These are phyloP conservation scores for Cottus gobio DNA, from an alignment of 2,113 vertebrate genomes.

Conservation along the genomic window DNA sequence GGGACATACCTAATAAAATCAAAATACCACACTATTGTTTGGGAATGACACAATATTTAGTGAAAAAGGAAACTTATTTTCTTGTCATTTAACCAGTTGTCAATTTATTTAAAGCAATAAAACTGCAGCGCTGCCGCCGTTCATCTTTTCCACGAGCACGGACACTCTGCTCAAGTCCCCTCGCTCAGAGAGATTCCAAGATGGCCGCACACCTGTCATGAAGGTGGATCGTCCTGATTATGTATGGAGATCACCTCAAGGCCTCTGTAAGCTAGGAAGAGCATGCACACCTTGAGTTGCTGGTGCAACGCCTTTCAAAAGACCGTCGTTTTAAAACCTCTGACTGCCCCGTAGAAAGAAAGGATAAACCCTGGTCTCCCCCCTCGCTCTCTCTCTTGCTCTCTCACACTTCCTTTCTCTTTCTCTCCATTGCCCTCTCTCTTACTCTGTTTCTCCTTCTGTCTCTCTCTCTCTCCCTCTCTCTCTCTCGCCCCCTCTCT, in stretches of 20 bases:
- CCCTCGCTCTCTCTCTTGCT: conserved; percentile 41
- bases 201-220: conserved; percentile 78
- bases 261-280: conserved; percentile 58
- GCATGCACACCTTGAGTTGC: conserved; percentile 59
- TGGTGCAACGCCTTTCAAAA: conserved; percentile 65
- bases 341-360: conserved; percentile 61
- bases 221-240: conserved; percentile 74
- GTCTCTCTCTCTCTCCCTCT: conserved; percentile 46
- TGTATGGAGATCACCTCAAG: conserved; percentile 72
- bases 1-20: not conserved
- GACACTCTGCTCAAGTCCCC: conserved; percentile 51
- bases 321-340: conserved; percentile 49
- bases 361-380: conserved; percentile 66
- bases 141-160: conserved; percentile 14
- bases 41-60: not conserved
- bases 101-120: conserved; percentile 31
- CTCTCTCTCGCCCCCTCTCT: conserved; percentile 73
- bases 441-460: conserved; percentile 44
- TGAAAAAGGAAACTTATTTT: not conserved
- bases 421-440: conserved; percentile 69
- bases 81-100: not conserved
- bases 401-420: conserved; percentile 46
- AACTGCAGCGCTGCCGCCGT: conserved; percentile 11
- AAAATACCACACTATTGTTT: conserved; percentile 10
- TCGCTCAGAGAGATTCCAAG: conserved; percentile 68